Base-by-base conservation (phyloP, 2,113 vertebrate genomes). In the Cichladusa arquata region DNA sequence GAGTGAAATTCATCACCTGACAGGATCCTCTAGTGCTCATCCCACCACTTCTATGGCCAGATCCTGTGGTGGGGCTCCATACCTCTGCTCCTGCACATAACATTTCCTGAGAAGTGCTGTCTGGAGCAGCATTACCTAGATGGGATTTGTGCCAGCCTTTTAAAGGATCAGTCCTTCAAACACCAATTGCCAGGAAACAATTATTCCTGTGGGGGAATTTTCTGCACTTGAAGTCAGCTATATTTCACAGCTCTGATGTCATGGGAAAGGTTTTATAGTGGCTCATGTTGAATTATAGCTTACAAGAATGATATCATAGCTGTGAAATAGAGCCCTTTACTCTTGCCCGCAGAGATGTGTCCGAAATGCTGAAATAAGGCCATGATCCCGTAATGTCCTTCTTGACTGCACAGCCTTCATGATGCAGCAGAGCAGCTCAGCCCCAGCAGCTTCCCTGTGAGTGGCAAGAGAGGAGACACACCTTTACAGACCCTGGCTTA, bases 201-300 rank as follows among this genome's bases (percentile, higher is more conserved):
- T 93, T 87, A 97, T 91, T 97, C 97, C 96, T 94, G 69, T 1
- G 45, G 92, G 97, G 92, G 95, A 87, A 90, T 96, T 97, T 96
- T 97, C 91, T 95, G 90, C 87, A 93, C 88, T 96, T 92, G 86
- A 97, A 97, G 93, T 94, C 90, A 90, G 84, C 94, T 96, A 97
- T 98, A 97, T 98, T 97, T 98, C 96, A 97, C 90, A 93, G 92
- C 96, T 97, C 96, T 97, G 97, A 97, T 98, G 97, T 96, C 92
- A 95, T 16, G 38, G 71, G 86, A 95, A 93, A 96, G 62, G 54
- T 97, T 98, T 98, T 97, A 97, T 95, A 96, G 97, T 87, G 91
- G 94, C 81, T 97, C 78, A 85, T 94, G 94, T 88, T 96, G 95
- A 97, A 97, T 95, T 95, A 96, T 71, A 67, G 78, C 90, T 95